Evolutionary conservation across 1,140 invertebrate species (phyloP).

Genomic region (Saccostrea cuccullata): DNA sequence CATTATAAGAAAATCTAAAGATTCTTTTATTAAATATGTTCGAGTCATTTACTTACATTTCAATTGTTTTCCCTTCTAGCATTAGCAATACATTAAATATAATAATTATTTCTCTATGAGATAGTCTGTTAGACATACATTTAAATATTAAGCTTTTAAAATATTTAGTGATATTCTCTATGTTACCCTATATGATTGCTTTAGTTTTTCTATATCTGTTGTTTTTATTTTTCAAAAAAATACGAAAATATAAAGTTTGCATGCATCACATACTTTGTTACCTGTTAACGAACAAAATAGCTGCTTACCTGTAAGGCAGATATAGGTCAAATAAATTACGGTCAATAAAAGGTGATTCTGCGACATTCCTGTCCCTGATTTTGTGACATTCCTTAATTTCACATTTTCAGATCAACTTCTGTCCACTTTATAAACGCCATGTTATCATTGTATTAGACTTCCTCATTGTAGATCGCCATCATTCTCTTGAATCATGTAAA

Average conservation of each 20-base stretch:
- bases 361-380: not conserved
- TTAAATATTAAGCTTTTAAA: too few relatives aligned
- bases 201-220: not conserved
- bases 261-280: not conserved
- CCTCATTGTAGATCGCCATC: not conserved
- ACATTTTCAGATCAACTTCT: not conserved
- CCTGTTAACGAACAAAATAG: not conserved
- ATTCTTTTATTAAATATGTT: too few relatives aligned
- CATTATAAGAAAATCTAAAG: too few relatives aligned
- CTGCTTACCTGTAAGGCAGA: not conserved
- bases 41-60: too few relatives aligned
- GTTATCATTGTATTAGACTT: not conserved
- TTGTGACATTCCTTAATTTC: not conserved
- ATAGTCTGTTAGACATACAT: too few relatives aligned
- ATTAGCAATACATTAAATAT: too few relatives aligned
- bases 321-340: not conserved
- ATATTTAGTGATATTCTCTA: not conserved
- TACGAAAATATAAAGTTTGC: not conserved
- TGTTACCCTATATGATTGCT: not conserved
- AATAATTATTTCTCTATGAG: too few relatives aligned
- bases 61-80: too few relatives aligned
- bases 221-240: not conserved
- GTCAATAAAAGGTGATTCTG: not conserved
- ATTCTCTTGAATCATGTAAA: not conserved
- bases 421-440: not conserved